These are phyloP conservation scores for Lipotes vexillifer DNA, from an alignment of 2,113 vertebrate genomes.

Conservation along the genomic window DNA sequence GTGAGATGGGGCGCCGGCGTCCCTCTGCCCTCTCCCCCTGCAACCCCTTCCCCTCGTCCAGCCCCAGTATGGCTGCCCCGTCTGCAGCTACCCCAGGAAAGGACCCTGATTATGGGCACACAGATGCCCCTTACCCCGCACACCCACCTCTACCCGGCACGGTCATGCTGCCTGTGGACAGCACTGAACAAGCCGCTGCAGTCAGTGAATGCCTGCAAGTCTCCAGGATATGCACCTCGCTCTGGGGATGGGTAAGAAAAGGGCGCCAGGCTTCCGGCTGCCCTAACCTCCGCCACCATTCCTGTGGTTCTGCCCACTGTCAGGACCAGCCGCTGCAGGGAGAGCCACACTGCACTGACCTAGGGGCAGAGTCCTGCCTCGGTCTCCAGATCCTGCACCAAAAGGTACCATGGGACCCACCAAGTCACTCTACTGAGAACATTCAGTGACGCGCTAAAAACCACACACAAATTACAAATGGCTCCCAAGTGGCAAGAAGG, in stretches of 20 bases:
- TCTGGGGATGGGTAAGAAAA: not conserved
- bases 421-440: not conserved
- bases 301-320: not conserved
- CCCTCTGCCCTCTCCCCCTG: not conserved
- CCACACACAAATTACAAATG: not conserved
- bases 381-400: not conserved
- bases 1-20: not conserved
- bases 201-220: not conserved
- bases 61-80: accelerated
- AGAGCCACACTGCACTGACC: accelerated
- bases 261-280: not conserved
- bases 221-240: not conserved
- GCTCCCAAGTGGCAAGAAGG: not conserved
- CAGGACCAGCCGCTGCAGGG: not conserved
- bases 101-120: too few relatives aligned
- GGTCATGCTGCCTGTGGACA: accelerated
- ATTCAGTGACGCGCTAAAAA: not conserved
- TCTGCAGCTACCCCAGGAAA: not conserved
- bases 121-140: too few relatives aligned
- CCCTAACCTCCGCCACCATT: too few relatives aligned
- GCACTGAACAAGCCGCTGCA: accelerated
- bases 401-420: not conserved
- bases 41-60: not conserved
- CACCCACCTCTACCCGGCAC: accelerated
- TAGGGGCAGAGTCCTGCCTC: accelerated